Percentiles rank a stretch among this genome's conserved stretches.
phyloP scores from a whole-genome alignment of 1,140 invertebrate species.

The Probaryconus sp. region DNA sequence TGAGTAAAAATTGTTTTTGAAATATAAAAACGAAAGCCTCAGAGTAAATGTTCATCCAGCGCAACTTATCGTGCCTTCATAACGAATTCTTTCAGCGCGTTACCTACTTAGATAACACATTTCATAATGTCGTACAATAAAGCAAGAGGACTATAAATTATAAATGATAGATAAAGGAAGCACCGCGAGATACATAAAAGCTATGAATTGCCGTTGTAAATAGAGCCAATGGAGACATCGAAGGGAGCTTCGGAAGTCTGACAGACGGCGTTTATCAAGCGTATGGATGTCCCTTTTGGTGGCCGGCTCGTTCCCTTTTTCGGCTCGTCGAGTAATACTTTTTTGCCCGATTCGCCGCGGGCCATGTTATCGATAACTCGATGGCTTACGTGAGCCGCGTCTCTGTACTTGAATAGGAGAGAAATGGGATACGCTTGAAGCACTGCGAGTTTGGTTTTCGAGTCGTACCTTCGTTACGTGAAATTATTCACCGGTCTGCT shows the following conservation, averaged over 20 bases:
- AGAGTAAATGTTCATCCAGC: too few relatives aligned
- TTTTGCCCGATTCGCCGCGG: constrained; percentile 30
- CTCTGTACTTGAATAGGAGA: constrained; percentile 38
- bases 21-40: too few relatives aligned
- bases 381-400: constrained; percentile 26
- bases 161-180: constrained; percentile 6
- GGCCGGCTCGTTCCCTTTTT: background rate
- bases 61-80: too few relatives aligned
- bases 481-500: constrained; percentile 4
- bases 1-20: too few relatives aligned
- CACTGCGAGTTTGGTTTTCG: constrained; percentile 24
- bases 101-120: too few relatives aligned
- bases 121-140: background rate
- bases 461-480: constrained; percentile 11
- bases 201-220: constrained; percentile 37
- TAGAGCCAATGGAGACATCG: constrained; percentile 34
- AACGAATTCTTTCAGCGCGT: too few relatives aligned
- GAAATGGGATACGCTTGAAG: constrained; percentile 59
- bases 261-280: constrained; percentile 44
- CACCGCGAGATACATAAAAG: constrained; percentile 4
- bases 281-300: constrained; percentile 35
- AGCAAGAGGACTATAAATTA: constrained; percentile 6
- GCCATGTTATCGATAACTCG: constrained; percentile 56
- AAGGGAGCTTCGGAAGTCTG: constrained; percentile 11
- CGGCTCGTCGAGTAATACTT: constrained; percentile 20